phyloP scores from a whole-genome alignment of 2,113 vertebrate species.

The Sceloporus tristichus region DNA sequence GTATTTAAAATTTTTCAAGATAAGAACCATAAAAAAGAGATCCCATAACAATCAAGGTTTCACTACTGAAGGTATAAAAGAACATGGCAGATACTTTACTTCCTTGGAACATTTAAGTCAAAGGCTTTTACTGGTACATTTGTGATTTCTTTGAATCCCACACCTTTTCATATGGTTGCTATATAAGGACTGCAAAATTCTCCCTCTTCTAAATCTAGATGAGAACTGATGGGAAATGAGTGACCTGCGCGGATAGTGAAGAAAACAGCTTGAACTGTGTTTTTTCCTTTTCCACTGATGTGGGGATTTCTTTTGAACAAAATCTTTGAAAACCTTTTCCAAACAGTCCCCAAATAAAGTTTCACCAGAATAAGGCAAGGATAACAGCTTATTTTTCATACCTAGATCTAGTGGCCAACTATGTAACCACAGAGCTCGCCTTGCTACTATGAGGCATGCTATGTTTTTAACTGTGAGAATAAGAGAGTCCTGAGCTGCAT shows the following conservation, averaged over 20 bases:
- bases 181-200: slow-evolving; percentile 53
- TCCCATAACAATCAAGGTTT: rapidly evolving
- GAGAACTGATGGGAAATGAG: slow-evolving; percentile 23
- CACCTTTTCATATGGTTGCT: slow-evolving; percentile 30
- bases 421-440: slow-evolving; percentile 63
- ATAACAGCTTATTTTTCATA: slow-evolving; percentile 56
- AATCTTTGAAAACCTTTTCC: slow-evolving; percentile 53
- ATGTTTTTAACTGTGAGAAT: slow-evolving; percentile 64
- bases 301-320: slow-evolving; percentile 37
- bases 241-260: slow-evolving; percentile 21
- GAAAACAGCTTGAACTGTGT: slow-evolving; percentile 38
- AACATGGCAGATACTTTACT: slow-evolving; percentile 25
- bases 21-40: background rate
- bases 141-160: slow-evolving; percentile 46
- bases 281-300: slow-evolving; percentile 22
- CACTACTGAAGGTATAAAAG: background rate
- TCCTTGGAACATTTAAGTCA: slow-evolving; percentile 44
- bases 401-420: slow-evolving; percentile 31
- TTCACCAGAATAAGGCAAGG: slow-evolving; percentile 54
- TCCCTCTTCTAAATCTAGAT: slow-evolving; percentile 58
- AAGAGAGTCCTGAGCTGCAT: slow-evolving; percentile 71
- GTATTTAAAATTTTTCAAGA: background rate
- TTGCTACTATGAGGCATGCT: slow-evolving; percentile 63
- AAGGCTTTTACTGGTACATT: slow-evolving; percentile 55
- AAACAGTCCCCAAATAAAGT: slow-evolving; percentile 64